Percentiles rank a stretch among this genome's conserved stretches.
These are phyloP conservation scores for Etia nguti DNA, from an alignment of 2,113 vertebrate genomes.

Conservation along the genomic window DNA sequence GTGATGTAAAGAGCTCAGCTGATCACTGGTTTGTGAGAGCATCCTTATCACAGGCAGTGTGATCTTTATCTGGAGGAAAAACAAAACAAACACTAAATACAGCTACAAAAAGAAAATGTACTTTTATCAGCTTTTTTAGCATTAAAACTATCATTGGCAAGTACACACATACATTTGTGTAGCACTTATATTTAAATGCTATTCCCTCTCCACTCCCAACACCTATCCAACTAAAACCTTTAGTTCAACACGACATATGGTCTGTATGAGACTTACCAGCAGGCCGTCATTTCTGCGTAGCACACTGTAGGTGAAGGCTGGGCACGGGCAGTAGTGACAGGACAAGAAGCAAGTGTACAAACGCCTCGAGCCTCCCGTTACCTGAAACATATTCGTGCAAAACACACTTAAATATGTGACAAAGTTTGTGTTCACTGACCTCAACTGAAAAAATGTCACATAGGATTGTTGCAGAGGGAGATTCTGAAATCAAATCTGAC, in stretches of 20 bases:
- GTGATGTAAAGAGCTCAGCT: neutral
- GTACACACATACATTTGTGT: neutral
- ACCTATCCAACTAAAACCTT: neutral
- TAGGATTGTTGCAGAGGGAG: neutral
- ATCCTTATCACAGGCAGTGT: neutral
- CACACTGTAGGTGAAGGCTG: constrained; percentile 84
- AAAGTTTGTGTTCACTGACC: neutral
- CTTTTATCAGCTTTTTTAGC: neutral
- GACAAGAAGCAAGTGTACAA: constrained; percentile 84
- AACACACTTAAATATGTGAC: neutral
- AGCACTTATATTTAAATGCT: neutral
- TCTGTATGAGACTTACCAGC: constrained; percentile 73
- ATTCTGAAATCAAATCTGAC: neutral
- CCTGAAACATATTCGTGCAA: constrained; percentile 68
- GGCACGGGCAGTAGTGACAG: constrained; percentile 92
- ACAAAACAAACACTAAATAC: neutral
- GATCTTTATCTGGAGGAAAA: neutral
- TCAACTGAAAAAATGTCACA: neutral
- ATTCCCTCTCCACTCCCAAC: neutral
- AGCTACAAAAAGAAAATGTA: neutral
- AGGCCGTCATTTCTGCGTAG: constrained; percentile 80
- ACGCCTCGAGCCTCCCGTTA: constrained; percentile 82
- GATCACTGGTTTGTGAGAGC: neutral
- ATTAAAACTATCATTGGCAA: neutral
- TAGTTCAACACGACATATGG: neutral